These are phyloP conservation scores for Urosaurus nigricauda DNA, from an alignment of 2,797 vertebrate species.

Conservation along the genomic window DNA sequence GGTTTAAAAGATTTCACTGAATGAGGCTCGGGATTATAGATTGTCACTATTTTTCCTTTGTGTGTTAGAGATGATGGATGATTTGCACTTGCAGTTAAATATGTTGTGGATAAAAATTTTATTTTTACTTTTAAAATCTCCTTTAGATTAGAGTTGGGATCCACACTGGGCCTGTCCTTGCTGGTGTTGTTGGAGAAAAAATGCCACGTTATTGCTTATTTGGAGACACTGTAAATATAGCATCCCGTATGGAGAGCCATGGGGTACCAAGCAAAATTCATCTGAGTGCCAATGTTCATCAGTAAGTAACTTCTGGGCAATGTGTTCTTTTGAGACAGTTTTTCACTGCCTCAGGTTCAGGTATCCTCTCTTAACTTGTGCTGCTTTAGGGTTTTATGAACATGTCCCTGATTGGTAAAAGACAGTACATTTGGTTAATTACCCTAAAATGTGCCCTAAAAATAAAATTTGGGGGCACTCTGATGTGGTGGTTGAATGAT, in stretches of 20 bases:
- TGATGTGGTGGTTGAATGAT: too few species aligned
- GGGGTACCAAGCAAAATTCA: conserved; percentile 82
- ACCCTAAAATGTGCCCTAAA: too few species aligned
- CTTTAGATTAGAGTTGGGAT: conserved; percentile 81
- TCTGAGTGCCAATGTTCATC: conserved; percentile 78
- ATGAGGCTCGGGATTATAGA: conserved; percentile 1
- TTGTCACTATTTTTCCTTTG: background rate
- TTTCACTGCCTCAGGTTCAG: background rate
- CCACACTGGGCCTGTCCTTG: conserved; percentile 80
- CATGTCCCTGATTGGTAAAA: too few species aligned
- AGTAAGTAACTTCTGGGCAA: conserved; percentile 64
- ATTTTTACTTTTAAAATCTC: conserved; percentile 60
- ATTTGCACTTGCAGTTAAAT: conserved; percentile 3
- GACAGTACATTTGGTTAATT: too few species aligned
- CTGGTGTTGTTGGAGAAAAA: conserved; percentile 83
- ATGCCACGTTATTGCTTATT: conserved; percentile 85
- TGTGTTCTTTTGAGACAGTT: background rate
- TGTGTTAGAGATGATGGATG: conserved; percentile 21
- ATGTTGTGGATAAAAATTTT: background rate
- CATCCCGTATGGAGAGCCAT: conserved; percentile 82
- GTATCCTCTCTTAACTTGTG: too few species aligned
- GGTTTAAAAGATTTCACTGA: background rate
- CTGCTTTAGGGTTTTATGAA: too few species aligned
- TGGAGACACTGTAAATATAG: conserved; percentile 83
- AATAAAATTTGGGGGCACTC: too few species aligned